Base-by-base conservation (phyloP, 1,140 invertebrate genomes). In the Orchestia grillus region DNA sequence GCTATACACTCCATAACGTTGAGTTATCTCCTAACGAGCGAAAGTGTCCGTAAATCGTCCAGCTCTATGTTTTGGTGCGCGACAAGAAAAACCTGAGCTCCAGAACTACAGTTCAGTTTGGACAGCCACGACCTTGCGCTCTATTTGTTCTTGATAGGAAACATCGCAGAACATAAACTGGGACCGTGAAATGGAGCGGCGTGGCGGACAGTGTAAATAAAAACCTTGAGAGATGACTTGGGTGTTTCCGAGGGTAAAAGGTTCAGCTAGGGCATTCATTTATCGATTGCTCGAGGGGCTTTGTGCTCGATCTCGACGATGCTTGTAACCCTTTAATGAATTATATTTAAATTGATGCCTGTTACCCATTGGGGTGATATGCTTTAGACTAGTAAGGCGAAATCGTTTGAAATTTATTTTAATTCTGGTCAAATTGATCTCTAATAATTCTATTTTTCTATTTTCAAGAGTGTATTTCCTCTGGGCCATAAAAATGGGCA, bases 21-120 rank as follows among this genome's bases (percentile, higher is more conserved):
- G 92, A 94, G 88, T 91, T 91, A 91, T 91, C 92, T 94, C 44
- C 43, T 94, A 94, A 94, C 92, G 92, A 94, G 92, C 92, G 43
- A 44, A 47, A 47, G 43, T 44, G 36, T 42, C 36, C 43, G 43
- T 94, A 45, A 44, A 47, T 44, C 44, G 92, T 11, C 43, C 40
- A 23, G 92, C 44, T 47, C 44, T 45, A 16, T 94, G 36, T 94
- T 94, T 45, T 94, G 36, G 11, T 8, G 43, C 41, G n/a, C 88
- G 88, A 42, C 88, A 90, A 90, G 88, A 44, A 90, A 90, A 42
- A 77, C 62, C 62, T 77, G 62, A 77, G 62, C 62, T 77, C 28
- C 28, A 77, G 62, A 77, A 77, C 62, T 77, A 77, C 62, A 77
- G 62, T 77, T 77, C 28, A 77, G 62, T 77, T 77, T 77, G 62